These are phyloP conservation scores for Gymnocheta viridis DNA, from an alignment of 2,888 invertebrate species.

Conservation along the genomic window DNA sequence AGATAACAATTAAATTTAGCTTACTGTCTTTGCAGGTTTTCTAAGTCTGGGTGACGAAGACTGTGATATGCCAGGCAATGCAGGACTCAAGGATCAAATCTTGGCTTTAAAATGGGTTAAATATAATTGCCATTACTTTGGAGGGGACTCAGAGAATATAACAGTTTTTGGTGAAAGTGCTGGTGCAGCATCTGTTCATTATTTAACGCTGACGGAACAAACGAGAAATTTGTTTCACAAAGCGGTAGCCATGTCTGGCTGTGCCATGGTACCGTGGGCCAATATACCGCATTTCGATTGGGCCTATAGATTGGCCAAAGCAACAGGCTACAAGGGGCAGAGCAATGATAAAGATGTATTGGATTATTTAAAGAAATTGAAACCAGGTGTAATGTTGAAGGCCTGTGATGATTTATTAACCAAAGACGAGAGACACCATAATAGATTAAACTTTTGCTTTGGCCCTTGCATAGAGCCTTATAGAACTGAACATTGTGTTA, in stretches of 20 bases:
- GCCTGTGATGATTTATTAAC: conserved; percentile 79
- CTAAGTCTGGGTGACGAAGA: conserved; percentile 82
- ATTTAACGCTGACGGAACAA: conserved; percentile 83
- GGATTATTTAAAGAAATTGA: conserved; percentile 78
- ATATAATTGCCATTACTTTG: conserved; percentile 82
- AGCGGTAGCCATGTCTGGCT: conserved; percentile 80
- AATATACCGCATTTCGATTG: conserved; percentile 76
- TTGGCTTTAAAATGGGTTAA: conserved; percentile 83
- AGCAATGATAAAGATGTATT: conserved; percentile 79
- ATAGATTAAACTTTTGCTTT: conserved; percentile 77
- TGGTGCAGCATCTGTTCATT: conserved; percentile 83
- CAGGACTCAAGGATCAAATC: conserved; percentile 83
- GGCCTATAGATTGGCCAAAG: conserved; percentile 78
- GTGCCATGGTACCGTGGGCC: conserved; percentile 79
- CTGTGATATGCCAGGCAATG: conserved; percentile 83
- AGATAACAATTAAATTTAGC: too few species aligned
- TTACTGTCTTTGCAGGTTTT: conserved; percentile 78
- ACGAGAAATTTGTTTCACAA: conserved; percentile 81
- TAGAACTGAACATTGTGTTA: conserved; percentile 76
- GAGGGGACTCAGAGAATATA: conserved; percentile 83
- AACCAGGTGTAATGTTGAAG: conserved; percentile 78
- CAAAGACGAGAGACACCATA: conserved; percentile 77
- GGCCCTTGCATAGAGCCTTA: conserved; percentile 80
- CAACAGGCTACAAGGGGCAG: conserved; percentile 78
- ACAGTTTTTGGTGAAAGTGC: conserved; percentile 84